These are phyloP conservation scores for Benthosema pterotum DNA, from an alignment of 2,797 vertebrate genomes.

Conservation along the genomic window DNA sequence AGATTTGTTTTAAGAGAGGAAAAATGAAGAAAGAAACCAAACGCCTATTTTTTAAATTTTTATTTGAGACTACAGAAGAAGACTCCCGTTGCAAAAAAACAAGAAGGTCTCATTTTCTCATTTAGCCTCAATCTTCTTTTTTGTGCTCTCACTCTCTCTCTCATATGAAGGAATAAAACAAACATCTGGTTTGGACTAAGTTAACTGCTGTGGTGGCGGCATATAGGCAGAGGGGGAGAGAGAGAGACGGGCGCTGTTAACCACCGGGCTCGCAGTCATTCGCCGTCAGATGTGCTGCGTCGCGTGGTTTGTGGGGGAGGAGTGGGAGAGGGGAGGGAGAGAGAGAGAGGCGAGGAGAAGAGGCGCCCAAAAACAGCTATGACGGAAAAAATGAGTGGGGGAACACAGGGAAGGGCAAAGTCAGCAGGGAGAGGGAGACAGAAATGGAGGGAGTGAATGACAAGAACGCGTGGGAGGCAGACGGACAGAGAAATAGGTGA, in stretches of 20 bases:
- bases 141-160: conserved; percentile 40
- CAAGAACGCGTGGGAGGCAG: conserved; percentile 83
- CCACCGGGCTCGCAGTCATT: conserved; percentile 38
- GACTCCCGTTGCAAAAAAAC: conserved; percentile 43
- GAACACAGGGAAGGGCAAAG: conserved; percentile 82
- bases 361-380: conserved; percentile 77
- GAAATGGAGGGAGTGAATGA: neutral
- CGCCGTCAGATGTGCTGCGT: conserved; percentile 84
- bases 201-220: conserved; percentile 82
- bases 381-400: conserved; percentile 86
- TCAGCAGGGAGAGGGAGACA: conserved; percentile 80
- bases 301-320: conserved; percentile 73
- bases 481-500: conserved; percentile 53
- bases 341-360: conserved; percentile 63
- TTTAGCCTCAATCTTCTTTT: conserved; percentile 32
- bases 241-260: conserved; percentile 72
- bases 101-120: conserved; percentile 51
- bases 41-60: conserved; percentile 33
- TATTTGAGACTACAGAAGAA: conserved; percentile 39
- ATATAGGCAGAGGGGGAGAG: conserved; percentile 71
- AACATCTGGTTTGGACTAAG: conserved; percentile 87
- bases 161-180: conserved; percentile 71
- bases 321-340: conserved; percentile 29
- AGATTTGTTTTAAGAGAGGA: neutral
- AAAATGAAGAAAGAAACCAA: no score